These are phyloP conservation scores for Harpegnathos saltator DNA, from an alignment of 1,140 invertebrate species.

Conservation along the genomic window DNA sequence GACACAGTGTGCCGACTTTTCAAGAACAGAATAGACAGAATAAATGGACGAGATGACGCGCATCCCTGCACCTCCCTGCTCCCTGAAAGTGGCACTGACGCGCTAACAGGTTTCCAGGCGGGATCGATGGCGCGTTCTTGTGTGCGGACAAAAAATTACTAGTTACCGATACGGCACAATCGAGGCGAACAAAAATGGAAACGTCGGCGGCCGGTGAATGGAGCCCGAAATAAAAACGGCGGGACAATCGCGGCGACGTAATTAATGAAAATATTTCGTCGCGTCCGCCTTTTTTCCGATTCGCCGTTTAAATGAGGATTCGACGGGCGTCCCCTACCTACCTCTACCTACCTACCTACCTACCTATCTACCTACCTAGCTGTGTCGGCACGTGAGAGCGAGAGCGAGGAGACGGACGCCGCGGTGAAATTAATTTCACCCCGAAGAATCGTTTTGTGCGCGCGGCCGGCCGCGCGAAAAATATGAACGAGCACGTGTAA, in stretches of 20 bases:
- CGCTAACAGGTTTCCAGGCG: conserved; percentile 62
- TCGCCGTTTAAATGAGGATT: conserved; percentile 18
- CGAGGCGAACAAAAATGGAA: conserved; percentile 54
- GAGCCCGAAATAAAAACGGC: conserved; percentile 35
- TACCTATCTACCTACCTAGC: too few species aligned
- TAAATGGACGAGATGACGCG: conserved; percentile 11
- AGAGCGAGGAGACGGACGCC: too few species aligned
- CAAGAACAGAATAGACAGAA: neutral
- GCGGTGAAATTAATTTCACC: conserved; percentile 13
- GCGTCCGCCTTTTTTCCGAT: conserved; percentile 2
- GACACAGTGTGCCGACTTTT: neutral
- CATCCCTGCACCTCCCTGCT: conserved; percentile 13
- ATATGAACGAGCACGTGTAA: neutral
- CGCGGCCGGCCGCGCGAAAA: neutral
- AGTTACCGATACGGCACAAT: conserved; percentile 45
- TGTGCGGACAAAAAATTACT: conserved; percentile 59
- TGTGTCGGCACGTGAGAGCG: neutral
- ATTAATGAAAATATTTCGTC: conserved; percentile 56
- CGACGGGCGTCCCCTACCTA: neutral
- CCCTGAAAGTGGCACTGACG: conserved; percentile 48
- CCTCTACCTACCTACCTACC: too few species aligned
- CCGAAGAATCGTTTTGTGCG: neutral
- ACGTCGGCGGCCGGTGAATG: conserved; percentile 42
- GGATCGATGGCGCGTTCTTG: conserved; percentile 63
- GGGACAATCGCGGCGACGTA: conserved; percentile 35